Conservation (phyloP, 2,797 vertebrate genomes). For the Gallinago nigripennis region DNA sequence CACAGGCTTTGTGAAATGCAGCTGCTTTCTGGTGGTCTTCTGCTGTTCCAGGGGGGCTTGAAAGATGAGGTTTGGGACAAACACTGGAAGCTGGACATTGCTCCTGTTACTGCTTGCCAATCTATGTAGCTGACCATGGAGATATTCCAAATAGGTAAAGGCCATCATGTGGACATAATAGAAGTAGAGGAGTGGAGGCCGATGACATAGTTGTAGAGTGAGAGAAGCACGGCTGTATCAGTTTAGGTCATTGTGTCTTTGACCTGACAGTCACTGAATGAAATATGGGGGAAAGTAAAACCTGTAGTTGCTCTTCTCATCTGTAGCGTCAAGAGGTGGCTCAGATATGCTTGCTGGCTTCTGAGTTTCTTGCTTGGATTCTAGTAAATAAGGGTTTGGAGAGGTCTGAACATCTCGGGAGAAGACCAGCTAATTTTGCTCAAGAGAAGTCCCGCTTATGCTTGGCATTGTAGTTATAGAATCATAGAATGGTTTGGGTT, state of each 20-base stretch:
- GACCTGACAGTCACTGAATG: neutral
- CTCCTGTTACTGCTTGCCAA: neutral
- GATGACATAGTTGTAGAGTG: neutral
- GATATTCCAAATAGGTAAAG: neutral
- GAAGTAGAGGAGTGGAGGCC: slow-evolving; percentile 13
- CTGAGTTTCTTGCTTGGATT: neutral
- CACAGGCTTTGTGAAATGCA: neutral
- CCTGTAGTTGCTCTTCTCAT: neutral
- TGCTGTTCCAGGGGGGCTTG: neutral
- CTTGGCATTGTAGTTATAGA: neutral
- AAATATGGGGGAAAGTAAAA: neutral
- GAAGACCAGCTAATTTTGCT: neutral
- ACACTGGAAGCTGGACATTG: neutral
- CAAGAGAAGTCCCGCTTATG: neutral
- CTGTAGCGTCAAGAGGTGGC: neutral
- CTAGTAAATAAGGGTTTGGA: neutral
- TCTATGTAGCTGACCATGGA: neutral
- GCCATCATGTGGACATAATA: neutral
- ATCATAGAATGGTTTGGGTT: no score
- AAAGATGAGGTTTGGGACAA: neutral
- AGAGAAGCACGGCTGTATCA: neutral
- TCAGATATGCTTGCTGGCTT: neutral
- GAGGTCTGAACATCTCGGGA: neutral
- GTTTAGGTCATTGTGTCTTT: neutral
- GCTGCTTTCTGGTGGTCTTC: neutral